Evolutionary conservation across 2,888 invertebrate species (phyloP).

Genomic region (Drosophila engyochracea): DNA sequence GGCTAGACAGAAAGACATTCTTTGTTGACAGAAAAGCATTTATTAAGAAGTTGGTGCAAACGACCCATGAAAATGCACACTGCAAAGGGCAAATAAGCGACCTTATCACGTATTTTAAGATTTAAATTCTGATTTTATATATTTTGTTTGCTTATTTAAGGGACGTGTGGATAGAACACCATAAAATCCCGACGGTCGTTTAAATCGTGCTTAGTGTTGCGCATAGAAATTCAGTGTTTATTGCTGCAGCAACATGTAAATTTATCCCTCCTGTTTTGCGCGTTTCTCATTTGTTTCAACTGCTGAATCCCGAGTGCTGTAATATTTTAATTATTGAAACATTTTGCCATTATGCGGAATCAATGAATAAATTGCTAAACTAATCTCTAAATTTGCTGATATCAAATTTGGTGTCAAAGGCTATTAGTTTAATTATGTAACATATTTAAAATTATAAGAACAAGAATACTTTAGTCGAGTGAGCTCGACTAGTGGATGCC

Average conservation of each 20-base stretch:
- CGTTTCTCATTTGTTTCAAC: neutral
- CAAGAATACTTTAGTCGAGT: neutral
- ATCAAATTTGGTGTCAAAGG: neutral
- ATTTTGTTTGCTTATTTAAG: neutral
- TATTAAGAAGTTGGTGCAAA: conserved; percentile 24
- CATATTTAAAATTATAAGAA: neutral
- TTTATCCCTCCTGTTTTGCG: neutral
- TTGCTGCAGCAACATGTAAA: neutral
- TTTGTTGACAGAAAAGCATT: conserved; percentile 15
- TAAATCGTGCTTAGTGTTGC: conserved; percentile 1
- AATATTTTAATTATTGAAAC: neutral
- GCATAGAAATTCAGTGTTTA: conserved; percentile 13
- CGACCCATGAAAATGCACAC: conserved; percentile 7
- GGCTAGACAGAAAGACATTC: neutral
- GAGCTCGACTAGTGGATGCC: neutral
- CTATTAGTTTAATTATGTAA: neutral
- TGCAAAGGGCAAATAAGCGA: neutral
- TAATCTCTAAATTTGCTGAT: neutral
- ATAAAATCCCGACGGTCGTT: conserved; percentile 1
- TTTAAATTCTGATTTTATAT: neutral
- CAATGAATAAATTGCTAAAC: neutral
- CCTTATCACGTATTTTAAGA: neutral
- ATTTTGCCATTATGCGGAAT: neutral
- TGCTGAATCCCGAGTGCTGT: neutral
- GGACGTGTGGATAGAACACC: neutral